Evolutionary conservation across 2,797 vertebrate genomes (phyloP).

Genomic region (Pangasius larnaudii): DNA sequence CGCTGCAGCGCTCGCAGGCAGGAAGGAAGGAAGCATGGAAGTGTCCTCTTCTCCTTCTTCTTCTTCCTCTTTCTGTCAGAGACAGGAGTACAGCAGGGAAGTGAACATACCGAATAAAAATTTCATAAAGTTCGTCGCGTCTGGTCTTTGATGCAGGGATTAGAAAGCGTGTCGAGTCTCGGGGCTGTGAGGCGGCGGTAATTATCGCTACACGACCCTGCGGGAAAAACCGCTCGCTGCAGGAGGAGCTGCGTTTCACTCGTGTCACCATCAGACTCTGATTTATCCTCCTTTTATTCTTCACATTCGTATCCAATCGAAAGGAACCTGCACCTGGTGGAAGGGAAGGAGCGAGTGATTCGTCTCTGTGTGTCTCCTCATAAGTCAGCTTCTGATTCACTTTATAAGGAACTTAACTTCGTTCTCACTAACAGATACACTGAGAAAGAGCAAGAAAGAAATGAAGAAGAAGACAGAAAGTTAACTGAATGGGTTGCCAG

Average conservation of each 20-base stretch:
- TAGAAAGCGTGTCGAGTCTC: constrained; percentile 71
- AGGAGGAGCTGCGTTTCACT: neutral
- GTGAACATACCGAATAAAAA: constrained; percentile 82
- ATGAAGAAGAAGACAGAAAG: neutral
- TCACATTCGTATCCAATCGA: neutral
- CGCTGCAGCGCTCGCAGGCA: constrained; percentile 77
- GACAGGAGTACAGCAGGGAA: constrained; percentile 56
- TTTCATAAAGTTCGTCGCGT: constrained; percentile 80
- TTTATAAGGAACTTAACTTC: neutral
- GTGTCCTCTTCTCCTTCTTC: constrained; percentile 46
- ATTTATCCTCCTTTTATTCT: neutral
- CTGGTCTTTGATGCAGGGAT: constrained; percentile 80
- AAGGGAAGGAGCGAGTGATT: neutral
- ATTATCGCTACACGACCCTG: constrained; percentile 77
- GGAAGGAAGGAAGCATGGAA: constrained; percentile 78
- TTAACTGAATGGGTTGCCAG: neutral
- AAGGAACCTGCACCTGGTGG: neutral
- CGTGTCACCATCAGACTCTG: neutral
- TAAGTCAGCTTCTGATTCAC: neutral
- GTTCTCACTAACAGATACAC: neutral
- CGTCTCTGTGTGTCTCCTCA: neutral
- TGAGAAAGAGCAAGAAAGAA: neutral
- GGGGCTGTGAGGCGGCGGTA: constrained; percentile 77
- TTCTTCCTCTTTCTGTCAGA: constrained; percentile 28
- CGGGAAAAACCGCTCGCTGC: constrained; percentile 43